Base-by-base conservation (phyloP, 2,113 vertebrate species). In the Salvator merianae region DNA sequence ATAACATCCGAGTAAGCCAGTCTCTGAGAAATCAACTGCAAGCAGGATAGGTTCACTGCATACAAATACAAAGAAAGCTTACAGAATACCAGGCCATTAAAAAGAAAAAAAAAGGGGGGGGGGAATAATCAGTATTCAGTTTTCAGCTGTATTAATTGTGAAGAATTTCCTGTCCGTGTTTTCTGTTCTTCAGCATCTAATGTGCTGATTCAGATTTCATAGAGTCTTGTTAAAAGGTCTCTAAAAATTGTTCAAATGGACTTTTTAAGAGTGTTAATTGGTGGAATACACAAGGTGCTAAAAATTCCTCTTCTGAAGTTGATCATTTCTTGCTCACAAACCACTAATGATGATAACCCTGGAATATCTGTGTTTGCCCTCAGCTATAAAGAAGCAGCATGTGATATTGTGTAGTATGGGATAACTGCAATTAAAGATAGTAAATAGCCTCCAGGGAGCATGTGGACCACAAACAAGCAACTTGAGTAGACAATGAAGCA, bases 151-250 rank as follows among this genome's bases (percentile, higher is more conserved):
- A 5, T 30, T 84, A 76, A 30, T 50, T 76, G 38, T 79, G 59
- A 81, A 81, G 30, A 86, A 68, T 76, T 74, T 43, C 30, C 68
- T 53, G 32, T 59, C n/a, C 40, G 32, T 68, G 16, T n/a, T 81
- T 36, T 24, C 43, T 75, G 68, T 55, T 40, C 71, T 40, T 75
- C 63, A 86, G 24, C 43, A 65, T 20, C 47, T 50, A 36, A 85
- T 65, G 40, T 53, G 5, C 32, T 55, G 59, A 50, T 75, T 85
- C 78, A 86, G 63, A 65, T 38, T 20, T 69, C 36, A 55, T 55
- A n/a, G 10, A 24, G 34, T 5, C 36, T 68, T 63, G 59, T 40
- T 75, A 40, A 59, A 36, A 38, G 47, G 38, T 16, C 2, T 43
- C 36, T 43, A 13, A 69, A 62, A 53, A 72, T 3, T 9, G 20